These are phyloP conservation scores for Coregonus ussuriensis DNA, from an alignment of 2,797 vertebrate genomes.

Conservation along the genomic window DNA sequence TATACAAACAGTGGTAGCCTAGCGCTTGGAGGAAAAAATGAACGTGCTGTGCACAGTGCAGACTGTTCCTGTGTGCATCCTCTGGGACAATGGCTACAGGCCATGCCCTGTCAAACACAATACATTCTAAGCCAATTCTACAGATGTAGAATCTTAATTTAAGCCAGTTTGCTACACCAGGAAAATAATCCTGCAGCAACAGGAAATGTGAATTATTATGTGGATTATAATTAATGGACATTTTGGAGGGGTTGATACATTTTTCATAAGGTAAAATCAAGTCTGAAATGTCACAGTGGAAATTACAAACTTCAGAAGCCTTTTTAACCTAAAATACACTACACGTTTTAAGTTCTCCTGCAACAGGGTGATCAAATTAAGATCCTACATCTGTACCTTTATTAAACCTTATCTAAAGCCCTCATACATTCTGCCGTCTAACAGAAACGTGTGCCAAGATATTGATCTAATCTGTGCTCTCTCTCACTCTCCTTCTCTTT, in stretches of 20 bases:
- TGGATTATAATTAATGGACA: too few relatives aligned
- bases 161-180: too few relatives aligned
- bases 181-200: too few relatives aligned
- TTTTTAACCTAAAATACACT: too few relatives aligned
- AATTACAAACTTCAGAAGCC: too few relatives aligned
- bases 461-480: neutral
- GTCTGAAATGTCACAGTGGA: too few relatives aligned
- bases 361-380: too few relatives aligned
- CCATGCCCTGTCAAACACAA: constrained; percentile 5
- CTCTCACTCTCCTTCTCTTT: neutral
- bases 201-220: too few relatives aligned
- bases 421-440: constrained; percentile 1
- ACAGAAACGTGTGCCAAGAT: neutral
- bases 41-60: neutral
- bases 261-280: too few relatives aligned
- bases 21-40: neutral
- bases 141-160: too few relatives aligned
- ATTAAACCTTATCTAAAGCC: constrained; percentile 11
- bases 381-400: neutral
- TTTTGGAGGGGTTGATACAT: too few relatives aligned
- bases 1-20: neutral
- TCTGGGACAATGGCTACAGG: neutral
- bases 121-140: neutral
- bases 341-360: too few relatives aligned
- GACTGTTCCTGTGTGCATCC: neutral